Evolutionary conservation across 2,888 invertebrate genomes (phyloP).

Genomic region (Tetranychus piercei): DNA sequence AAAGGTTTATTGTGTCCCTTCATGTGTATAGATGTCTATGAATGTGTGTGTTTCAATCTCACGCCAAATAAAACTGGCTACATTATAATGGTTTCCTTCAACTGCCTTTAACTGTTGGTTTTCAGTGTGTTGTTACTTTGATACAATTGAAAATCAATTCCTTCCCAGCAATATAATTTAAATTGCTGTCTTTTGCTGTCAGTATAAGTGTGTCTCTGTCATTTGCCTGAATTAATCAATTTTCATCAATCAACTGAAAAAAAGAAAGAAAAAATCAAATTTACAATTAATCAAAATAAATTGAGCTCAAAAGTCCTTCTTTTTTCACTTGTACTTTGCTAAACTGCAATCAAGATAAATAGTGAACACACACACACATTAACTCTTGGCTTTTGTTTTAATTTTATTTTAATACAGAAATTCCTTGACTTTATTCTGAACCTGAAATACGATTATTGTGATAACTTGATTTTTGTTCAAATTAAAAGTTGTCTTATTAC

Average conservation of each 20-base stretch:
- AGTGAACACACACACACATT: too few species aligned
- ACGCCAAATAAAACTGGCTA: not conserved
- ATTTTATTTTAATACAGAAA: too few species aligned
- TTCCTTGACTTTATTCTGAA: too few species aligned
- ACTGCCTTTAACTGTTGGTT: not conserved
- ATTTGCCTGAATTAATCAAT: not conserved
- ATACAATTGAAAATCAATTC: too few species aligned
- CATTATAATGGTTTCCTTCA: not conserved
- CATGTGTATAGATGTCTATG: not conserved
- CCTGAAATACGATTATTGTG: too few species aligned
- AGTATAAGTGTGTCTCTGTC: not conserved
- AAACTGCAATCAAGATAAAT: too few species aligned
- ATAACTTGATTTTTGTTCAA: too few species aligned
- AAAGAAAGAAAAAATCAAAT: not conserved
- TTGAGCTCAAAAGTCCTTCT: not conserved
- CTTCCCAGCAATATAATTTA: too few species aligned
- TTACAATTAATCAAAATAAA: not conserved
- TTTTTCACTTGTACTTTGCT: not conserved
- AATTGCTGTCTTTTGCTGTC: not conserved
- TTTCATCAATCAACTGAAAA: not conserved
- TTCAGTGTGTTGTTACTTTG: too few species aligned
- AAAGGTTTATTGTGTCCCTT: not conserved
- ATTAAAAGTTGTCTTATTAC: too few species aligned
- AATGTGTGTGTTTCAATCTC: not conserved
- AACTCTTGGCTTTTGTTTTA: too few species aligned